Evolutionary conservation across 2,888 invertebrate genomes (phyloP), one percentile per base, ranked within the genome.

Genomic region (Mellilla xanthometata): DNA sequence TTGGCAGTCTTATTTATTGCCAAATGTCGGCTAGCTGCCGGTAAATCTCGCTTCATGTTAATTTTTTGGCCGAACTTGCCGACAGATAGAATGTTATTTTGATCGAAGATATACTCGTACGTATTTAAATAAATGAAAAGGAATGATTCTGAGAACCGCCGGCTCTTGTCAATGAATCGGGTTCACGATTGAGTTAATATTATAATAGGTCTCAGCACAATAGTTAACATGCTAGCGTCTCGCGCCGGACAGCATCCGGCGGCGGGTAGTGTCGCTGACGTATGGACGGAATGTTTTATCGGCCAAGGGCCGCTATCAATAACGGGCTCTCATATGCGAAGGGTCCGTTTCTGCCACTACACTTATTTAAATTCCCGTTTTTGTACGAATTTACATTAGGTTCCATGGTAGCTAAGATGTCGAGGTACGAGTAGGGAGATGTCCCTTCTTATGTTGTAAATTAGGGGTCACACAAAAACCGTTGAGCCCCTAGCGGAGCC

Each of bases 381-480:
- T 82, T 85, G 76, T 85, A 80, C 70, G 73, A 81, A 88, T 88
- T 88, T 87, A 87, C 88, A 87, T 89, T 81, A 81, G 72, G 81
- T 81, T 82, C 77, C 72, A 77, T 70, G 76, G 71, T 76, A 69
- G 77, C 70, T 71, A 73, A 85, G 84, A 85, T 76, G 77, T 75
- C 69, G 76, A 79, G 78, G 79, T 80, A 80, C 73, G 69, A 65
- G 58, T 68, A 67, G 72, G 76, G 73, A 73, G 68, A 64, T 65
- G 81, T 81, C 87, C 86, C 83, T 85, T 81, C 79, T 81, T 82
- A 69, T 79, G 76, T 84, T 84, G 85, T 85, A 86, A 87, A 87
- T 87, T 80, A 81, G 75, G 88, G 89, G 88, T 87, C 83, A 86
- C 80, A 82, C 82, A 88, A 89, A 89, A 89, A 89, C 89, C 89